Evolutionary conservation across 2,888 invertebrate genomes (phyloP).

Genomic region (Papilio elwesi): DNA sequence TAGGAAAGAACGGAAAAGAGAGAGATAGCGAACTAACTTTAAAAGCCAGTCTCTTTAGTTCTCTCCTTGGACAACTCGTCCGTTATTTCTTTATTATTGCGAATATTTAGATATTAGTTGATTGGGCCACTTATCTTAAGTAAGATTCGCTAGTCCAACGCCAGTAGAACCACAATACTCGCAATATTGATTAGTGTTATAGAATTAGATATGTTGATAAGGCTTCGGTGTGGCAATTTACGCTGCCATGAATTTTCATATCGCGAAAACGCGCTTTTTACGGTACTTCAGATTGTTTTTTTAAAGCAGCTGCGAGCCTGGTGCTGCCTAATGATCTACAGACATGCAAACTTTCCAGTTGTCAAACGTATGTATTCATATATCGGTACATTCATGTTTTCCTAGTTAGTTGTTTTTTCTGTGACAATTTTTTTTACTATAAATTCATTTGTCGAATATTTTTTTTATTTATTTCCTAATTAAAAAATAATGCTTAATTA

Average conservation of each 20-base stretch:
- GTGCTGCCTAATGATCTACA: slow-evolving; percentile 23
- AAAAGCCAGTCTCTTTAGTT: too few relatives aligned
- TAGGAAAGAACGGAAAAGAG: too few relatives aligned
- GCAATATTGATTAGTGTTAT: slow-evolving; percentile 59
- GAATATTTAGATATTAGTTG: too few relatives aligned
- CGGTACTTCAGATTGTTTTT: slow-evolving; percentile 2
- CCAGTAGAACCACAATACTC: slow-evolving; percentile 38
- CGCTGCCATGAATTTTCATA: slow-evolving; percentile 55
- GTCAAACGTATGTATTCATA: slow-evolving; percentile 21
- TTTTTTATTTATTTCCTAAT: neutral
- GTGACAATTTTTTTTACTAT: neutral
- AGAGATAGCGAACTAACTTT: too few relatives aligned
- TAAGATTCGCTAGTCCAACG: too few relatives aligned
- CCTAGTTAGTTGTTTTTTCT: neutral
- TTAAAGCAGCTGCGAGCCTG: slow-evolving; percentile 26
- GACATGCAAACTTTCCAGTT: slow-evolving; percentile 34
- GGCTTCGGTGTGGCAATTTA: slow-evolving; percentile 48
- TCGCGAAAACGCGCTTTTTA: slow-evolving; percentile 41
- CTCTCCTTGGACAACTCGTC: too few relatives aligned
- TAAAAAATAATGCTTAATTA: too few relatives aligned
- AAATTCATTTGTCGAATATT: neutral
- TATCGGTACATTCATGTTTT: neutral
- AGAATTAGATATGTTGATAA: slow-evolving; percentile 61
- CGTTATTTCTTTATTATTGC: too few relatives aligned
- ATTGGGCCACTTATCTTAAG: too few relatives aligned